Base-by-base conservation (phyloP, 2,888 invertebrate genomes). In the Synanthedon formicaeformis region DNA sequence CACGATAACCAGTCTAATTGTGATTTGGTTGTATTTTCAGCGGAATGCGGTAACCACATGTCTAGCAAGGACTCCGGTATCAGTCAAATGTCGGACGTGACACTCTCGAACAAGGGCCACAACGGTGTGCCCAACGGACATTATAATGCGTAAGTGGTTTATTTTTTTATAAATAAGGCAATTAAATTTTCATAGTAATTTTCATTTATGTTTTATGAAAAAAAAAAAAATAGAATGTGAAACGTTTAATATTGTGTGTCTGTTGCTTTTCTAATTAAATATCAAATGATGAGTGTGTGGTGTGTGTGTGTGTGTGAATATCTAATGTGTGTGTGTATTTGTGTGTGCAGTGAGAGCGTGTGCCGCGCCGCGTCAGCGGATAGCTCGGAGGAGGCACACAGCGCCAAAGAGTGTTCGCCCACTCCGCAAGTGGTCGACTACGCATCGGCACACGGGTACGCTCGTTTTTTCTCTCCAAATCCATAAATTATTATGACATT, bases 41-140 rank as follows among this genome's bases (percentile, higher is more conserved):
- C 77, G 18, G 86, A 87, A 41, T 81, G 90, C 91, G 75, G 92
- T 83, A 87, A 85, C 64, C 85, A 87, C 62, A 92, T 92, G 62
- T 93, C 93, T 14, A 95, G 95, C 59, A 95, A 96, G 71, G 96
- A 96, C 74, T 95, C 95, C 6, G 96, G 96, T 4, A 96, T 96
- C 66, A 94, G 94, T 58, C 95, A 96, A 79, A 94, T 94, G 92
- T 93, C 92, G 0, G 88, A 89, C 64, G 88, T 83, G 23, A 82
- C 87, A 0, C 64, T 80, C 0, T 80, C 83, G 0, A 77, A 80
- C 52, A 76, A 78, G 40, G 82, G 75, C 2, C 73, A 82, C 54
- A 91, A 90, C 60, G 90, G 90, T 8, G 89, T 89, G 0, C 82
- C 80, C 55, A 91, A 91, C 61, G 90, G 90, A 50, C 90, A 90